Base-by-base conservation (phyloP, 2,113 vertebrate species). In the Tachysurus fulvidraco region DNA sequence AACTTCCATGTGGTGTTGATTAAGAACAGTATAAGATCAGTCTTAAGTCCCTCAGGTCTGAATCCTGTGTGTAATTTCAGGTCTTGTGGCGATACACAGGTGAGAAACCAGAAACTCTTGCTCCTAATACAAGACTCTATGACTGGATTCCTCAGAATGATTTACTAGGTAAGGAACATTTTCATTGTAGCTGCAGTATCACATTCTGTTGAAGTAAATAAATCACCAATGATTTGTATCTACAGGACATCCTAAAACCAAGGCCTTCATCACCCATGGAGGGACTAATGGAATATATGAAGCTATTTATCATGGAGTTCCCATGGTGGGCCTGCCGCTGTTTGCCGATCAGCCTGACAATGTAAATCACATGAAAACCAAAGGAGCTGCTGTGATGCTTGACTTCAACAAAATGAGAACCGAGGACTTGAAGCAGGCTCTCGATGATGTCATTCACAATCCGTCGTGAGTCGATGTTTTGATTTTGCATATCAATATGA, bases 261-360 rank as follows among this genome's bases (percentile, higher is more conserved):
- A 93, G 89, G 97, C 94, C 69, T 98, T 98, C 57, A 95, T 98
- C 65, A 96, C 96, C 36, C 97, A 98, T 0, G 97, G 97, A 8
- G 96, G 97, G 69, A 96, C 96, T 10, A 98, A 98, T 17, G 95
- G 97, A 0, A 91, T 98, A 50, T 98, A 98, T 44, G 97, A 98
- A 93, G 96, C 96, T 1, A 96, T 98, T 88, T 97, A 96, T 86
- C 97, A 98, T 0, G 96, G 94, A 0, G 87, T 98, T 46, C 97
- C 96, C 0, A 91, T 98, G 93, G 95, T 98, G 21, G 97, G 97
- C 6, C 74, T 98, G 2, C 97, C 97, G 4, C 88, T 98, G 82
- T 98, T 98, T 84, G 95, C 83, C 0, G 97, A 97, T 74, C 97
- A 98, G 91, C 93, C 92, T 0, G 96, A 96, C 86, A 97, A 98